Conservation (phyloP, 2,888 invertebrate species). For the Amphipoea oculea region DNA sequence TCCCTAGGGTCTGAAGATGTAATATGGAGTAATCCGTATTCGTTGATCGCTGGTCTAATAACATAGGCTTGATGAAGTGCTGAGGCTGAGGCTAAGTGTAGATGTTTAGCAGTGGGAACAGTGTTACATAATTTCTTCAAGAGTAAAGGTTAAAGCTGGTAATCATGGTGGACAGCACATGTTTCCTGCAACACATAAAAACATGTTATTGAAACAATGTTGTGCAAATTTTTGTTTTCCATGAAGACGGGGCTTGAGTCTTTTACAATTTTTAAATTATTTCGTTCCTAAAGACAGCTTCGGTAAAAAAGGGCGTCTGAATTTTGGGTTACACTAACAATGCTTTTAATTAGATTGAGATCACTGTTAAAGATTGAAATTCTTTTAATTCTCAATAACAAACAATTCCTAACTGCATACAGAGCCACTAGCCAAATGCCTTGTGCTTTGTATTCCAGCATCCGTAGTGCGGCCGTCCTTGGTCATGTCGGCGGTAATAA, state of each 20-base stretch:
- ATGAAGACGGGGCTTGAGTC: not conserved
- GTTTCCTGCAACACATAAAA: not conserved
- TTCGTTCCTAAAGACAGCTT: not conserved
- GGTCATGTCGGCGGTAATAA: conserved; percentile 43
- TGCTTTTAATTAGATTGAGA: not conserved
- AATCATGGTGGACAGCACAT: not conserved
- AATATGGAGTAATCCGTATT: conserved; percentile 9
- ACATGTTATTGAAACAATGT: not conserved
- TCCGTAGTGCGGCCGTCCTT: conserved; percentile 21
- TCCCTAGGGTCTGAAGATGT: conserved; percentile 7
- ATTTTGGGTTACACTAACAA: not conserved
- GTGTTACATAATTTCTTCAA: not conserved
- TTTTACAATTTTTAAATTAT: not conserved
- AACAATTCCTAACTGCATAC: not conserved
- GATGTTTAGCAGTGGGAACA: too few species aligned
- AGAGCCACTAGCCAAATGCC: not conserved
- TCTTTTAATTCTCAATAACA: not conserved
- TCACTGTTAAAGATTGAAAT: not conserved
- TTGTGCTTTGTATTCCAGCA: conserved; percentile 1
- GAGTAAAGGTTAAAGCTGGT: too few species aligned
- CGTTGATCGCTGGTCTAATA: conserved; percentile 2
- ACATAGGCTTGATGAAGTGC: not conserved
- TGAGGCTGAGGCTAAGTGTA: not conserved
- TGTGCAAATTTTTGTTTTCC: not conserved
- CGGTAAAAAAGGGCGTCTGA: not conserved